These are phyloP conservation scores for Ceuthmochares aereus DNA, from an alignment of 2,113 vertebrate species.

Conservation along the genomic window DNA sequence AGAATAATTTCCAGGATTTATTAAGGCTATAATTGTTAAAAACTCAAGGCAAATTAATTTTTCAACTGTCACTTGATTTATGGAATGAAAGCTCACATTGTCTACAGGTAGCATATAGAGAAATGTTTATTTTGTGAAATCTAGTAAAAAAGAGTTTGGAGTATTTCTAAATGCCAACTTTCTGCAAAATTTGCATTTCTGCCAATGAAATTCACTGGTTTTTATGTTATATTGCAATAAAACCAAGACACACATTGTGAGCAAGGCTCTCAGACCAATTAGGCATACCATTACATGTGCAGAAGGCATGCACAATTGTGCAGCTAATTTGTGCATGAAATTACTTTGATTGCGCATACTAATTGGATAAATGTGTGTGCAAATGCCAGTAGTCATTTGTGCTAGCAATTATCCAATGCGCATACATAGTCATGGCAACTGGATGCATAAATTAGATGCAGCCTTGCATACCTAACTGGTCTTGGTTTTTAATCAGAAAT, in stretches of 20 bases:
- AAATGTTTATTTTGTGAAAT: neutral
- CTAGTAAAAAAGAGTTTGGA: neutral
- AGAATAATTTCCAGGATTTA: neutral
- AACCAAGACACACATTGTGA: slow-evolving; percentile 39
- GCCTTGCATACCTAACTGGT: neutral
- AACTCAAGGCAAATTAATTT: neutral
- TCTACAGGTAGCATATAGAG: neutral
- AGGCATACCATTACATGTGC: slow-evolving; percentile 47
- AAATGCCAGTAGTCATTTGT: slow-evolving; percentile 61
- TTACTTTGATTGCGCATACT: slow-evolving; percentile 57
- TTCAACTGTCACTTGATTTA: neutral
- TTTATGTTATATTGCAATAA: neutral
- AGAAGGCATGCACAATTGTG: slow-evolving; percentile 64
- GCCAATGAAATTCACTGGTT: neutral
- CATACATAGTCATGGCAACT: slow-evolving; percentile 49
- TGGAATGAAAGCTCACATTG: neutral
- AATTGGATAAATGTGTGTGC: slow-evolving; percentile 72
- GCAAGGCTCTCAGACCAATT: slow-evolving; percentile 52
- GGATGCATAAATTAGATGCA: slow-evolving; percentile 21
- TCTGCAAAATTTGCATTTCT: neutral
- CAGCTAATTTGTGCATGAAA: slow-evolving; percentile 70
- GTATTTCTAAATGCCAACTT: neutral
- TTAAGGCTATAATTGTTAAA: neutral
- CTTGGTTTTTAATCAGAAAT: neutral
- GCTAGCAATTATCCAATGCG: slow-evolving; percentile 44